Evolutionary conservation across 2,888 invertebrate species (phyloP), one percentile per base, ranked within the genome.

Genomic region (Dicycla oo): DNA sequence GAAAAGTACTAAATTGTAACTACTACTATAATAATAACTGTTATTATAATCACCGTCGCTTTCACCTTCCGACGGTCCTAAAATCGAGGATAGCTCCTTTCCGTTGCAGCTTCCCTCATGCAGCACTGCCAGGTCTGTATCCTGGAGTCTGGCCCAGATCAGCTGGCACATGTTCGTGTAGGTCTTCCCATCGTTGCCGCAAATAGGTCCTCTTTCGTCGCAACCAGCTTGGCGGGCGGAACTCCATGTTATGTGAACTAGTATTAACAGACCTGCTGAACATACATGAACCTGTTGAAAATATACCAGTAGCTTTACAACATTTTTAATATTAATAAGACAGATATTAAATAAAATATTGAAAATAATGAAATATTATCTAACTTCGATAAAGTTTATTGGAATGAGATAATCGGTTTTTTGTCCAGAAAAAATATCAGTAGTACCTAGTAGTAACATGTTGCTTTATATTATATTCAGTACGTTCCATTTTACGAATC

Each of bases 111-210:
- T 70, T 3, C 86, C 86, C 0, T 84, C 78, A 38, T 78, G 85
- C 13, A 80, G 45, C 8, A 86, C 80, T 57, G 80, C 81, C 20
- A 86, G 67, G 45, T 87, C 80, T 18, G 26, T 5, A 40, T 90
- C 87, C 0, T 83, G 73, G 1, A 70, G 18, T 20, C 23, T 73
- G 56, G 51, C 85, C 87, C 26, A 65, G 18, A 30, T 84, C 61
- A 69, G 80, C 75, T 63, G 81, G 65, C 90, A 91, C 57, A 85
- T 73, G 60, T 75, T 82, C 2, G n/a, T n/a, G 68, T 91, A 91
- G 0, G 91, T 88, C 6, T 69, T 73, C 0, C 90, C 91, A 53
- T 91, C 87, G 2, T 81, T 89, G 8, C 87, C 91, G 57, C 91
- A 91, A 13, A 88, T 57, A 1, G 81, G 85, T 18, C 71, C 64